Conservation (phyloP, 2,113 vertebrate genomes). For the Psammodynastes pulverulentus region DNA sequence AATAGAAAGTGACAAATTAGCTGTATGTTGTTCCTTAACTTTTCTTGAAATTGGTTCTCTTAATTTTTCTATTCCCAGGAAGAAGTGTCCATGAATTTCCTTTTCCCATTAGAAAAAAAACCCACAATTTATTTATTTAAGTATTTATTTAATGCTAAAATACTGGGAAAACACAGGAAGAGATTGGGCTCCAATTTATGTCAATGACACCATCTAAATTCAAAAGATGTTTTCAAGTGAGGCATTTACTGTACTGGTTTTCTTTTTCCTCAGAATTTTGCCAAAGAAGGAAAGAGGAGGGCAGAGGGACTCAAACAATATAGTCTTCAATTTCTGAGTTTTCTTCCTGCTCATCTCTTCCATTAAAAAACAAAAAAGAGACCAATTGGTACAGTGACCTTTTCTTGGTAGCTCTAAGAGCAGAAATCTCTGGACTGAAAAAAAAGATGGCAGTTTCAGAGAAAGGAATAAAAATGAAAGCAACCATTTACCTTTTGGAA, state of each 20-base stretch:
- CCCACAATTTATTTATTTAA: not conserved
- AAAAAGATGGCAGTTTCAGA: not conserved
- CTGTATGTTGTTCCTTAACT: not conserved
- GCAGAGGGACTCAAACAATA: not conserved
- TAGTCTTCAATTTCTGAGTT: not conserved
- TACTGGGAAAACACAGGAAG: not conserved
- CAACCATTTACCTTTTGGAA: not conserved
- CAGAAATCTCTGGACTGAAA: not conserved
- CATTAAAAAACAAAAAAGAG: not conserved
- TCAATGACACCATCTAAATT: not conserved
- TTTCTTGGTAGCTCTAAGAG: not conserved
- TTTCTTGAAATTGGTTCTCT: not conserved
- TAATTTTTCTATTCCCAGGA: not conserved
- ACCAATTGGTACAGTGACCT: not conserved
- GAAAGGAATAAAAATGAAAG: not conserved
- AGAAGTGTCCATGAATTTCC: not conserved
- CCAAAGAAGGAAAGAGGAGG: not conserved
- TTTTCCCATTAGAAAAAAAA: not conserved
- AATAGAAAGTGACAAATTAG: conserved; percentile 5
- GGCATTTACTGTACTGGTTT: not conserved
- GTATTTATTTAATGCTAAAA: not conserved
- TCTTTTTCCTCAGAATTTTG: not conserved
- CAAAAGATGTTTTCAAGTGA: not conserved
- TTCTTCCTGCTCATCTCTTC: not conserved
- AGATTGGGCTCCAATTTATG: not conserved